Evolutionary conservation across 92 coral and sea anemone genomes (phyloP).

Genomic region (Chrysogorgia sp.): DNA sequence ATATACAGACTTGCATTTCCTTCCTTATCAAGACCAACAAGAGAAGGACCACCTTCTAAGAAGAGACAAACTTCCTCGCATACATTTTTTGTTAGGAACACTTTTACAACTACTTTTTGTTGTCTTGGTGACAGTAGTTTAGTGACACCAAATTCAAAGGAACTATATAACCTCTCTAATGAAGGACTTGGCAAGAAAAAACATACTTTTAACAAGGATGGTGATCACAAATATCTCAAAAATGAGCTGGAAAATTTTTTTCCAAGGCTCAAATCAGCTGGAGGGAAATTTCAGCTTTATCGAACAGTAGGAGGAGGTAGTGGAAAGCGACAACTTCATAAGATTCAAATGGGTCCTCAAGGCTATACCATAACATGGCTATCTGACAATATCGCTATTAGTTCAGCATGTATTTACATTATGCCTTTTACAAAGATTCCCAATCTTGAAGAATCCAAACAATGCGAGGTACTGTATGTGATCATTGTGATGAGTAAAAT

Average conservation of each 20-base stretch:
- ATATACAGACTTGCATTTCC: slow-evolving; percentile 54
- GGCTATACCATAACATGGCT: slow-evolving; percentile 48
- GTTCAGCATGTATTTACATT: slow-evolving; percentile 39
- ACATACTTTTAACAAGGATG: slow-evolving; percentile 46
- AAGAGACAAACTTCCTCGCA: slow-evolving; percentile 2
- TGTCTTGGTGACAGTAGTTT: slow-evolving; percentile 31
- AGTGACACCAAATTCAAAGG: slow-evolving; percentile 34
- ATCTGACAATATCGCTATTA: neutral
- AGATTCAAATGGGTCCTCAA: slow-evolving; percentile 47
- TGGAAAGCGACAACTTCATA: slow-evolving; percentile 40
- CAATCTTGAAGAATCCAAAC: neutral
- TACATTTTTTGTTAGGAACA: slow-evolving; percentile 29
- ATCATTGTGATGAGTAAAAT: no score
- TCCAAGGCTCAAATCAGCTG: slow-evolving; percentile 43
- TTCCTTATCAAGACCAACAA: slow-evolving; percentile 31
- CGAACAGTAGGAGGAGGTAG: slow-evolving; percentile 47
- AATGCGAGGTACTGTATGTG: no score
- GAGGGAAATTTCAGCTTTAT: slow-evolving; percentile 39
- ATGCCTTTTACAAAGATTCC: slow-evolving; percentile 37
- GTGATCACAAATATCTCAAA: slow-evolving; percentile 34
- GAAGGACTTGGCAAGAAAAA: slow-evolving; percentile 42
- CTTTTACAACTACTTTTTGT: slow-evolving; percentile 36
- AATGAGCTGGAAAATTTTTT: slow-evolving; percentile 42
- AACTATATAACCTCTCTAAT: slow-evolving; percentile 36
- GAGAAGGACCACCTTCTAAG: slow-evolving; percentile 1